Percentiles rank a stretch among this genome's conserved stretches.
Evolutionary conservation across 2,888 invertebrate genomes (phyloP).

Genomic region (Conchocele bisecta): DNA sequence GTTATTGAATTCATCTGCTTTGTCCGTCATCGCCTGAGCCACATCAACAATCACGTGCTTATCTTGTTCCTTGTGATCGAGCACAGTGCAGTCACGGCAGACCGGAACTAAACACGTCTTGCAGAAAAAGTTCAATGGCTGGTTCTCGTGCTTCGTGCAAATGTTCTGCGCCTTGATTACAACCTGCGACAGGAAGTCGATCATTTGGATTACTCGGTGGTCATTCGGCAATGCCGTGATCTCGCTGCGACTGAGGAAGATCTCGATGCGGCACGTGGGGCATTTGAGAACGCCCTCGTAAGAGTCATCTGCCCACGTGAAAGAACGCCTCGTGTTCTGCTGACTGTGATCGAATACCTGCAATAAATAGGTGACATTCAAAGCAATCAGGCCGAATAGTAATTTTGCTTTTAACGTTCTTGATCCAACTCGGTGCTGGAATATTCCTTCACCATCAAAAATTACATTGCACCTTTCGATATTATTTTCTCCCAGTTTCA

Average conservation of each 20-base stretch:
- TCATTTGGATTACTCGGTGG: constrained; percentile 79
- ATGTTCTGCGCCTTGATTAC: constrained; percentile 73
- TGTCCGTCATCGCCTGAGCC: constrained; percentile 70
- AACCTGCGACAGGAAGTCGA: constrained; percentile 76
- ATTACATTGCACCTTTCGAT: no score
- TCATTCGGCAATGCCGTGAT: constrained; percentile 75
- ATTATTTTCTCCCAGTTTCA: no score
- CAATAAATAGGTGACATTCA: constrained; percentile 68
- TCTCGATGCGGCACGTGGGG: constrained; percentile 77
- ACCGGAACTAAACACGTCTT: constrained; percentile 73
- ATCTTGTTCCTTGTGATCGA: constrained; percentile 74
- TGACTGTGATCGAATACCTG: constrained; percentile 75
- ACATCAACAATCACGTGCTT: constrained; percentile 74
- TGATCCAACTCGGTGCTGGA: no score
- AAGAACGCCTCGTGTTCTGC: constrained; percentile 62
- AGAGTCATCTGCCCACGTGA: constrained; percentile 67
- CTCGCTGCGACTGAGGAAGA: constrained; percentile 71
- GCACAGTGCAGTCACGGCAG: constrained; percentile 77
- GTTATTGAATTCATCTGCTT: constrained; percentile 70
- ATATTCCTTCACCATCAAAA: no score
- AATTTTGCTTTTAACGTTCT: no score
- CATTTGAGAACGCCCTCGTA: constrained; percentile 75
- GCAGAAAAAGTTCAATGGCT: constrained; percentile 78
- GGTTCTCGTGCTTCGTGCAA: constrained; percentile 75
- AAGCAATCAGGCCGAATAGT: no score